Base-by-base conservation (phyloP, 2,113 vertebrate genomes). In the Mola mola region DNA sequence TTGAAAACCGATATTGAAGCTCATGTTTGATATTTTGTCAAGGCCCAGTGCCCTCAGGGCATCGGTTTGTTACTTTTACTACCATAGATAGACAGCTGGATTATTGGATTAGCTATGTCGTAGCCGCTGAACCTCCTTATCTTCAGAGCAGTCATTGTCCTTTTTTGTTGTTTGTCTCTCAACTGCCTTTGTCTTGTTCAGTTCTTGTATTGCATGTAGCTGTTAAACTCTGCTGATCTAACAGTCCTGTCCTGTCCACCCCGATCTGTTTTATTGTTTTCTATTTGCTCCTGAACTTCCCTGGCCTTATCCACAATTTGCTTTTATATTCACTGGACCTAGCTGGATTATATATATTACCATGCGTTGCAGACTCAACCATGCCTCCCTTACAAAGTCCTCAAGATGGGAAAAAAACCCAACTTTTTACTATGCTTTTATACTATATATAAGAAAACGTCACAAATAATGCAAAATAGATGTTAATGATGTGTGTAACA, bases 231-330 rank as follows among this genome's bases (percentile, higher is more conserved):
- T 29, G 9, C 22, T 52, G 37, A 38, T 44, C 17, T 57, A 21
- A 21, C 34, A 26, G 43, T 34, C 21, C 21, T 9, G 47, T 52
- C 21, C 12, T 19, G 47, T 28, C 38, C 37, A 42, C 13, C 13
- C 20, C 22, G 28, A 43, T 20, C 16, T 48, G 28, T 63, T 64
- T 29, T 38, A 41, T 40, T 34, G 41, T 59, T 20, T 66, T 41
- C 41, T 47, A 40, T 36, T 33, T 34, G 47, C 33, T 50, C 8
- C 41, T 36, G 25, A 15, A 44, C 20, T 38, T 26, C 13, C 16
- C 37, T 43, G 42, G 33, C 11, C 4, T 36, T 24, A 19, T 28
- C 12, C 20, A 21, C 21, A 8, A 10, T 36, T 2, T 17, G 34
- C 3, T n/a, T n/a, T n/a, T n/a, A 47, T n/a, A 50, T 36, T n/a